These are phyloP conservation scores for Papilio demoleus DNA, from an alignment of 2,888 invertebrate species.

Conservation along the genomic window DNA sequence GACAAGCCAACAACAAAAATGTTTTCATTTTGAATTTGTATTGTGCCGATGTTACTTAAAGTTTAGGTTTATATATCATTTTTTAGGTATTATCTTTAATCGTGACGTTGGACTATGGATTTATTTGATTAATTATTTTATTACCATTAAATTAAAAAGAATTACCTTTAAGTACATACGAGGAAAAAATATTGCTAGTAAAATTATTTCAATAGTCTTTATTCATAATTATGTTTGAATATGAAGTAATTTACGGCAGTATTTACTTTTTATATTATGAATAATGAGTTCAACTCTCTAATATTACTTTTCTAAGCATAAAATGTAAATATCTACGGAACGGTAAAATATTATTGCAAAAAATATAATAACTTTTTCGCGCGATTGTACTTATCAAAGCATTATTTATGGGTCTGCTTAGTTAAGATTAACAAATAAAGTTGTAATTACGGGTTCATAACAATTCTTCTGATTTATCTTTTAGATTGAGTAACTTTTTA, in stretches of 20 bases:
- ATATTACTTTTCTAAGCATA: not conserved
- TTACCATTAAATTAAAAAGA: conserved; percentile 47
- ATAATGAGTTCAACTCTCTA: not conserved
- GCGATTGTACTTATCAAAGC: conserved; percentile 22
- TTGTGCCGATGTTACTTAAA: conserved; percentile 46
- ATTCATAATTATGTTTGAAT: too few relatives aligned
- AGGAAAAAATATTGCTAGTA: conserved; percentile 42
- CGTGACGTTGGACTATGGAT: conserved; percentile 18
- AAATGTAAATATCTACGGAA: not conserved
- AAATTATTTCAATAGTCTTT: too few relatives aligned
- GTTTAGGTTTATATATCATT: conserved; percentile 17
- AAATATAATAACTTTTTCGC: not conserved
- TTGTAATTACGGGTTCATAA: not conserved
- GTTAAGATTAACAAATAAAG: conserved; percentile 20
- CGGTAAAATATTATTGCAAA: not conserved
- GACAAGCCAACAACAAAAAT: conserved; percentile 48
- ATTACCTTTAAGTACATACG: conserved; percentile 45
- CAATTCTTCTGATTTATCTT: conserved; percentile 6
- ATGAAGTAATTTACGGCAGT: too few relatives aligned
- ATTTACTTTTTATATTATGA: too few relatives aligned
- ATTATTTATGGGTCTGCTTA: conserved; percentile 16
- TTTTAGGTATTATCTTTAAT: conserved; percentile 24
- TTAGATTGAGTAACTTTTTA: not conserved
- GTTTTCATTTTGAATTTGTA: conserved; percentile 27
- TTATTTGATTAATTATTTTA: conserved; percentile 52